Evolutionary conservation across 2,797 vertebrate species (phyloP).

Genomic region (Coregonus sp.): DNA sequence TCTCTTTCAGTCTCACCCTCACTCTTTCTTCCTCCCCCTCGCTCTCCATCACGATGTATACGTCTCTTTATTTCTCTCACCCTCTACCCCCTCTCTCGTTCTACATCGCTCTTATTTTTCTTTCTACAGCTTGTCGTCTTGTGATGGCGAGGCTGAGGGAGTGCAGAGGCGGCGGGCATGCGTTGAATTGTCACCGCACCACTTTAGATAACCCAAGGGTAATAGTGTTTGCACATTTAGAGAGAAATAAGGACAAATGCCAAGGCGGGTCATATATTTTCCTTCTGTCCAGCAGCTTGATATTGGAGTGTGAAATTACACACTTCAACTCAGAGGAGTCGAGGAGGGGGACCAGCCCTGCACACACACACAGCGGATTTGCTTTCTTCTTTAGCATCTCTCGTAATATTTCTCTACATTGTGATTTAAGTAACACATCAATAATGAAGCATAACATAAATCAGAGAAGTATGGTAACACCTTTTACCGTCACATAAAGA

Average conservation of each 20-base stretch:
- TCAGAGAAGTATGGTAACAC: neutral
- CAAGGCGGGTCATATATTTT: conserved; percentile 67
- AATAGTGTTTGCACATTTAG: conserved; percentile 74
- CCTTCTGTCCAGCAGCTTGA: conserved; percentile 65
- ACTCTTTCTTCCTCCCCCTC: too few relatives aligned
- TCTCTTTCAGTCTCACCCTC: conserved; percentile 11
- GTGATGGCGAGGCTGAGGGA: conserved; percentile 53
- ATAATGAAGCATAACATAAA: neutral
- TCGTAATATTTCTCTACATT: too few relatives aligned
- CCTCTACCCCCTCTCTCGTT: conserved; percentile 19
- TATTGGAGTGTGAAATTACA: conserved; percentile 75
- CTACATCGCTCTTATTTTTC: neutral
- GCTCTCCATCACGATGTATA: too few relatives aligned
- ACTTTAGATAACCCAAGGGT: conserved; percentile 72
- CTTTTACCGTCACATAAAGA: neutral
- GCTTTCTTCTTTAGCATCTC: too few relatives aligned
- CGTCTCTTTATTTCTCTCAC: neutral
- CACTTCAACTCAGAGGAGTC: conserved; percentile 46
- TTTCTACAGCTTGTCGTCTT: conserved; percentile 42
- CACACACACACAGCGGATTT: conserved; percentile 20
- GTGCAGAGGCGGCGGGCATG: too few relatives aligned
- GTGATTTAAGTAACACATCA: neutral
- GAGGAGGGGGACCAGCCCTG: conserved; percentile 36
- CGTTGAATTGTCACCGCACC: conserved; percentile 50
- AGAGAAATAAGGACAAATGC: conserved; percentile 74